Evolutionary conservation across 2,888 invertebrate genomes (phyloP), one percentile per base, ranked within the genome.

Genomic region (Dioctria linearis): DNA sequence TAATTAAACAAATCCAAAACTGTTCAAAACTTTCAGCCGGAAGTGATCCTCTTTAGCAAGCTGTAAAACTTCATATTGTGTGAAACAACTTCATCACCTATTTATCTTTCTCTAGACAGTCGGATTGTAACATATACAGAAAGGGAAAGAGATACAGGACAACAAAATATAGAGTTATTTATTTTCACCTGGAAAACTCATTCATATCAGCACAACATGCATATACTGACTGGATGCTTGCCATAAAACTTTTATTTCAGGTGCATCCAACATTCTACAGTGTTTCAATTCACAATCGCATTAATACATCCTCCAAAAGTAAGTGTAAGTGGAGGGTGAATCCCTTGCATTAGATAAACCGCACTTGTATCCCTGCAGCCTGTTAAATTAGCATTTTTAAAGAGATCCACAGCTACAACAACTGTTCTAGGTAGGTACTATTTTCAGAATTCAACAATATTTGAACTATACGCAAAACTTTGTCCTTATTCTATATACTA

Each of bases 351-450:
- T 5, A 54, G 37, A 57, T 39, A 73, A 51, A 73, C 54, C 73
- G 54, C 73, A 57, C 54, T 73, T 57, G 73, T 73, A 57, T 13
- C 39, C 73, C 57, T 57, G 73, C 8, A 54, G 42, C 73, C 57
- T 73, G 73, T 73, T 73, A 73, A 73, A 73, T 73, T 73, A 73
- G 73, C 73, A 73, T 73, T 73, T 73, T 73, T 73, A 54, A 73
- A 57, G 57, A 73, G 73, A 54, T 73, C 11, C 11, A 51, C 42
- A 25, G 25, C 25, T 25, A 25, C 25, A 25, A 25, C 25, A 25
- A 25, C 25, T 25, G 25, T 25, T 25, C 25, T 25, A 25, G 25
- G 25, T 25, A 25, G 25, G 25, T 25, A 73, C 69, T 49, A 69
- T 69, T 73, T 73, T 73, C 57, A n/a, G 11, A 73, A 73, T 73